phyloP scores from a whole-genome alignment of 1,140 invertebrate genomes.

The Solenopsis invicta region DNA sequence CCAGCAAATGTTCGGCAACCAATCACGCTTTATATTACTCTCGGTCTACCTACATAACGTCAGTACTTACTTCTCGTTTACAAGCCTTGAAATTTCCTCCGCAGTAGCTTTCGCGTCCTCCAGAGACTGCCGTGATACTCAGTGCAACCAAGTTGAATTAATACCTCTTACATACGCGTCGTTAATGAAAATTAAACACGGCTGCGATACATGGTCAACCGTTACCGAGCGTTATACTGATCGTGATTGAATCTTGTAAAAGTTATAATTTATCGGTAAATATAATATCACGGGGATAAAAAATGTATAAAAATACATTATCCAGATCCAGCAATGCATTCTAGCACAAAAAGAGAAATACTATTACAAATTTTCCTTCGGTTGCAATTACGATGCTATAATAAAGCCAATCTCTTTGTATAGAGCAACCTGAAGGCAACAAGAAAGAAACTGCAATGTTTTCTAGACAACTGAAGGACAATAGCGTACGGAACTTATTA shows the following conservation, averaged over 20 bases:
- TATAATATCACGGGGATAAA: background rate
- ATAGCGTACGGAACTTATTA: no score
- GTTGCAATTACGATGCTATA: no score
- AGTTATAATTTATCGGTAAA: background rate
- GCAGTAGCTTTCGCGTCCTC: conserved; percentile 30
- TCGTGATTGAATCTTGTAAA: background rate
- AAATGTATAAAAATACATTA: background rate
- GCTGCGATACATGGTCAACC: conserved; percentile 4
- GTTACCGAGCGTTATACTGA: conserved; percentile 7
- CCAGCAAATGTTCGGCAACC: conserved; percentile 56
- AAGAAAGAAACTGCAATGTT: no score
- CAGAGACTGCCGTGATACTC: conserved; percentile 21
- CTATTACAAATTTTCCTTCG: no score
- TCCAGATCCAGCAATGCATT: no score
- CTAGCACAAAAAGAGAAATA: no score
- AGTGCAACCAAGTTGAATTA: conserved; percentile 50
- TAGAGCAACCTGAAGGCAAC: no score
- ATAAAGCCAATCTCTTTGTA: no score
- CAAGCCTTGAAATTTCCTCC: conserved; percentile 46
- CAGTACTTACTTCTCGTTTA: conserved; percentile 58
- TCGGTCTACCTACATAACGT: conserved; percentile 42
- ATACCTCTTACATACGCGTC: conserved; percentile 28
- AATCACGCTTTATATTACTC: conserved; percentile 52
- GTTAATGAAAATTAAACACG: conserved; percentile 65
- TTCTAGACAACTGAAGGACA: no score